A percentile compares a stretch with the other conserved stretches of the same genome.
phyloP scores from a whole-genome alignment of 2,113 vertebrate genomes.

The Calidris pugnax region DNA sequence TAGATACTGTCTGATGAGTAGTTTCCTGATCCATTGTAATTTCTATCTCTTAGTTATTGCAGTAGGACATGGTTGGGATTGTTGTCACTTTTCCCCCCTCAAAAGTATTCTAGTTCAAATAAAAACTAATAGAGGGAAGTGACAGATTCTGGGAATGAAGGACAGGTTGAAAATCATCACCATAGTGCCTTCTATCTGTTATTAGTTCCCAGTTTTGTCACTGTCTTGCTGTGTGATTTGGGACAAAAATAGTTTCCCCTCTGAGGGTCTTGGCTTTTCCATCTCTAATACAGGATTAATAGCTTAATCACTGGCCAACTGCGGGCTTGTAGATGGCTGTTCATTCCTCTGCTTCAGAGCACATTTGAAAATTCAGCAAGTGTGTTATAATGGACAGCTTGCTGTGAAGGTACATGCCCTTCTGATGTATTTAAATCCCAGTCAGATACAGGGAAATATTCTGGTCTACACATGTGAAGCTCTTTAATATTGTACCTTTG shows the following conservation, averaged over 20 bases:
- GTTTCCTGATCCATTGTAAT: not conserved
- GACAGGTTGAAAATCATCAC: not conserved
- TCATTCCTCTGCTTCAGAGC: not conserved
- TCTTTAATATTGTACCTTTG: not conserved
- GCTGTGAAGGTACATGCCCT: not conserved
- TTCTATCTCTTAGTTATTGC: not conserved
- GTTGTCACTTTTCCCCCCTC: not conserved
- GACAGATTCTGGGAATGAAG: not conserved
- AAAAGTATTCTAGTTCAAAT: not conserved
- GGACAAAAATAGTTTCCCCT: not conserved
- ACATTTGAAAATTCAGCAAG: not conserved
- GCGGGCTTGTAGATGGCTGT: not conserved
- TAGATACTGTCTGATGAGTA: not conserved
- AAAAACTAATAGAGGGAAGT: not conserved
- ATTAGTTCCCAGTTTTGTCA: not conserved
- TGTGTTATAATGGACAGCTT: not conserved
- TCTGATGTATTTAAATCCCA: not conserved
- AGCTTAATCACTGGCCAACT: not conserved
- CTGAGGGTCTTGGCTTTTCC: not conserved
- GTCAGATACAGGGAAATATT: not conserved
- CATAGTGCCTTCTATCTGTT: rapidly evolving
- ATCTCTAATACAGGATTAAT: not conserved
- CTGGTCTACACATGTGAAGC: not conserved
- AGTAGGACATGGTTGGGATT: not conserved
- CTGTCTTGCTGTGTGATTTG: not conserved